Conservation (phyloP, 2,113 vertebrate genomes). For the Brienomyrus longianalis region DNA sequence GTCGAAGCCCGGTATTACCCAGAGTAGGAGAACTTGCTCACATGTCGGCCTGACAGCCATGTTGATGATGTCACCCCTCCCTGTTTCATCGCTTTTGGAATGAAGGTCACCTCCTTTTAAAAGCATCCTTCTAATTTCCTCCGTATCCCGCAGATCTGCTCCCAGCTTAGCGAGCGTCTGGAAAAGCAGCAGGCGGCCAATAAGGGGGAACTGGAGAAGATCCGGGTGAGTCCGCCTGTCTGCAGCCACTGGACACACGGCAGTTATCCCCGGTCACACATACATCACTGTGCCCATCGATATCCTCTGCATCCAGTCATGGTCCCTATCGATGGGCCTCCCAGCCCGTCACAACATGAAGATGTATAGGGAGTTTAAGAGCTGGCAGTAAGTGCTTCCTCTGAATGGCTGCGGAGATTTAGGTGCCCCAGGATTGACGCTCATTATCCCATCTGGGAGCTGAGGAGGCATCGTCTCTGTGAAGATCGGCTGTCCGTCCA, state of each 20-base stretch:
- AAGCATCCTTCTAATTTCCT: slow-evolving; percentile 11
- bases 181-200: slow-evolving; percentile 92
- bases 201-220: slow-evolving; percentile 90
- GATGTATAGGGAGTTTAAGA: not conserved
- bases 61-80: not conserved
- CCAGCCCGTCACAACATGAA: not conserved
- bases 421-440: not conserved
- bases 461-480: not conserved
- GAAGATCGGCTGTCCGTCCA: not conserved
- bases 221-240: slow-evolving; percentile 71
- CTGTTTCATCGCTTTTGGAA: not conserved
- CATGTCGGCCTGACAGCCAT: not conserved
- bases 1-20: slow-evolving; percentile 5
- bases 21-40: not conserved
- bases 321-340: not conserved
- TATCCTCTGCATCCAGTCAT: not conserved
- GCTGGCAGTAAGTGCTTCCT: not conserved
- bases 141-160: slow-evolving; percentile 77
- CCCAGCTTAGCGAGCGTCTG: slow-evolving; percentile 91
- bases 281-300: not conserved
- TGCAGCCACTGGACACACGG: not conserved
- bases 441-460: not conserved
- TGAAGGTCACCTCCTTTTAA: not conserved
- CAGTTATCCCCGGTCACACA: not conserved
- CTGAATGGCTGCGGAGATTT: not conserved